Evolutionary conservation across 2,888 invertebrate genomes (phyloP).

Genomic region (Pristionchus entomophagus): DNA sequence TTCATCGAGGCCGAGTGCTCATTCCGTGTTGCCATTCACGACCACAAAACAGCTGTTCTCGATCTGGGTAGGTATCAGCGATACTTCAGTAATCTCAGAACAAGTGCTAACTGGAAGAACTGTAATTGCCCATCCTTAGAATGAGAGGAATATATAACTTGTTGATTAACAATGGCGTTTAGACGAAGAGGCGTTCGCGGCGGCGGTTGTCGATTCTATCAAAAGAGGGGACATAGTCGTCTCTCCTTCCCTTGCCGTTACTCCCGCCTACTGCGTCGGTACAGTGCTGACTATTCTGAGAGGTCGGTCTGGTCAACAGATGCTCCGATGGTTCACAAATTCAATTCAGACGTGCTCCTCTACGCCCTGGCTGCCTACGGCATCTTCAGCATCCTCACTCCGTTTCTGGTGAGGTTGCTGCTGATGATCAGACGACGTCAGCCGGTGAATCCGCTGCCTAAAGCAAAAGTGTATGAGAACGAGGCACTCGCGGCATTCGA

Average conservation of each 20-base stretch:
- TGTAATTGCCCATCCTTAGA: too few species aligned
- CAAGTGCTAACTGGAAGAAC: too few species aligned
- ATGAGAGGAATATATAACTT: too few species aligned
- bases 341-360: not conserved
- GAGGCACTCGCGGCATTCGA: not conserved
- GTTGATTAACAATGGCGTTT: not conserved
- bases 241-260: too few species aligned
- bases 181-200: not conserved
- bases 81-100: too few species aligned
- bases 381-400: not conserved
- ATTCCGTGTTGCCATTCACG: not conserved
- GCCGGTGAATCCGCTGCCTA: not conserved
- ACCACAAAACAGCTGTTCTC: not conserved
- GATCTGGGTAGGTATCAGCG: not conserved
- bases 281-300: not conserved
- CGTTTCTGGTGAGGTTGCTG: not conserved
- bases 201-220: not conserved
- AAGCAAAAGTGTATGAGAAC: not conserved
- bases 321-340: too few species aligned
- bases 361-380: not conserved
- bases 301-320: not conserved
- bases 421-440: too few species aligned
- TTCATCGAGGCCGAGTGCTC: constrained; percentile 18
- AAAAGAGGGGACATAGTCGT: too few species aligned
- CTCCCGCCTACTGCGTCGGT: not conserved